Evolutionary conservation across 2,888 invertebrate species (phyloP).

Genomic region (Sarcophaga variegata): DNA sequence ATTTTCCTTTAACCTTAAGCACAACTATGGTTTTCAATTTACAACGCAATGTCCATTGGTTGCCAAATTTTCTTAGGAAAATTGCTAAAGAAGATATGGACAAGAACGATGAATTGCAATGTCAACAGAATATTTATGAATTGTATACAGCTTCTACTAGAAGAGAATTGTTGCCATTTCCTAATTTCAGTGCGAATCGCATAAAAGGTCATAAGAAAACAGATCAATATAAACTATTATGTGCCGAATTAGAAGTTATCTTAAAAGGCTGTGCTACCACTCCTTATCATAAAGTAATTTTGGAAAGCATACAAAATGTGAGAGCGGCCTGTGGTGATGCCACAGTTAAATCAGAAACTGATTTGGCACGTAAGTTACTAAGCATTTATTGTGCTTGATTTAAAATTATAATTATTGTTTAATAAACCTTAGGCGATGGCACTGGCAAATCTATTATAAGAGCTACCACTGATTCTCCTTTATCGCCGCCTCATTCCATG

Average conservation of each 20-base stretch:
- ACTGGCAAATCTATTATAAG: conserved; percentile 83
- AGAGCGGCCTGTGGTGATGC: conserved; percentile 82
- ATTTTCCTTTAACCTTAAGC: conserved; percentile 94
- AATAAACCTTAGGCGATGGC: conserved; percentile 69
- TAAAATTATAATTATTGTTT: background rate
- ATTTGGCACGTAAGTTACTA: conserved; percentile 75
- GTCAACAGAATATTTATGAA: conserved; percentile 92
- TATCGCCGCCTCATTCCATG: conserved; percentile 88
- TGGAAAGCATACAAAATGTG: conserved; percentile 90
- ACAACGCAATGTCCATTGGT: conserved; percentile 89
- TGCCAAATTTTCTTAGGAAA: conserved; percentile 90
- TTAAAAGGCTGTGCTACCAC: conserved; percentile 90
- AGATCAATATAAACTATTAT: conserved; percentile 95
- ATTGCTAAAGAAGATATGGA: conserved; percentile 91
- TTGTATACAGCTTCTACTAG: conserved; percentile 91
- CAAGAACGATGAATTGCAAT: conserved; percentile 93
- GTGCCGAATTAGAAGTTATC: conserved; percentile 93
- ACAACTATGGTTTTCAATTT: conserved; percentile 94
- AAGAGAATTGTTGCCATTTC: conserved; percentile 90
- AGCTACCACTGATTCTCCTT: conserved; percentile 92
- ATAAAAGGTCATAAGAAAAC: conserved; percentile 86
- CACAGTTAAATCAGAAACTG: conserved; percentile 84
- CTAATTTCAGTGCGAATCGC: conserved; percentile 85
- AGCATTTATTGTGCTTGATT: background rate
- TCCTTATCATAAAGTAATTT: conserved; percentile 88